Percentiles rank a stretch among this genome's conserved stretches.
These are phyloP conservation scores for Trissoscelio sp. DNA, from an alignment of 2,888 invertebrate genomes.

Conservation along the genomic window DNA sequence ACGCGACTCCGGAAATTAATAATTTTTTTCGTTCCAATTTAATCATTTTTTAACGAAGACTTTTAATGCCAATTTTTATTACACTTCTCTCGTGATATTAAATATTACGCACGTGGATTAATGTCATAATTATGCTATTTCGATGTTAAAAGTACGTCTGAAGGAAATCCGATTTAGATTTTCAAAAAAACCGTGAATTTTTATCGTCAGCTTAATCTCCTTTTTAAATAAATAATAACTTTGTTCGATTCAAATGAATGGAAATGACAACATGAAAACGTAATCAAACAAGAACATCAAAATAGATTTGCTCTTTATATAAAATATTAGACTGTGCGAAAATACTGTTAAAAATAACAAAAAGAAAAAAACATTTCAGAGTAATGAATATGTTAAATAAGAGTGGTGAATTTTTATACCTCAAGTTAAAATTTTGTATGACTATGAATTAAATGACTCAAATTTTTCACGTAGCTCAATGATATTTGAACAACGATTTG, in stretches of 20 bases:
- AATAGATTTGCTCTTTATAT: neutral
- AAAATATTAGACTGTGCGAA: conserved; percentile 6
- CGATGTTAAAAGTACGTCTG: conserved; percentile 28
- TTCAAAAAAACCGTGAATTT: neutral
- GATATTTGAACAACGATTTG: neutral
- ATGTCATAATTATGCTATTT: conserved; percentile 56
- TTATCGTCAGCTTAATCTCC: neutral
- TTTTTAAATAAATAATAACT: neutral
- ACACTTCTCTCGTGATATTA: neutral
- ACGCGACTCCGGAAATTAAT: neutral
- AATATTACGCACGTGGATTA: conserved; percentile 26
- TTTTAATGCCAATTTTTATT: neutral
- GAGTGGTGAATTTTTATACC: conserved; percentile 4
- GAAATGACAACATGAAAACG: conserved; percentile 1
- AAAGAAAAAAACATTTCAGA: neutral
- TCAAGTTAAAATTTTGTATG: conserved; percentile 18
- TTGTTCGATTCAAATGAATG: neutral
- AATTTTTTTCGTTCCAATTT: neutral
- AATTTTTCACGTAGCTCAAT: conserved; percentile 1
- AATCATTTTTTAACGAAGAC: conserved; percentile 1
- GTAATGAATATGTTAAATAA: neutral
- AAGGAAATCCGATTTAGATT: neutral
- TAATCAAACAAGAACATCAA: neutral
- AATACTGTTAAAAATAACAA: neutral
- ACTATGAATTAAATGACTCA: conserved; percentile 14